Conservation (phyloP, 2,888 invertebrate genomes). For the Oxyscelio sp. region DNA sequence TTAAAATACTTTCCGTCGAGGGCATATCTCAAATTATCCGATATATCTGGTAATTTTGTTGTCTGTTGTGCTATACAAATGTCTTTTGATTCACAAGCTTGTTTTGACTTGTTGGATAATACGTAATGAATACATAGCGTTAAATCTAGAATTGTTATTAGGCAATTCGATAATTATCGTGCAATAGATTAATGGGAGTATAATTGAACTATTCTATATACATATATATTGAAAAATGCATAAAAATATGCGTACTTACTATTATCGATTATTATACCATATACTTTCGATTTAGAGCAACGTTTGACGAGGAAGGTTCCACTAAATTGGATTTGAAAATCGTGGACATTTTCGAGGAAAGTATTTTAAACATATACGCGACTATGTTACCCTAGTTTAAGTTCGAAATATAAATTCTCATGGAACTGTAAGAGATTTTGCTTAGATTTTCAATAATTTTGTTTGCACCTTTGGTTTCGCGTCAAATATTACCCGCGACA, state of each 20-base stretch:
- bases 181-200: constrained; percentile 66
- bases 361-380: constrained; percentile 69
- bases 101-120: constrained; percentile 27
- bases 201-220: constrained; percentile 72
- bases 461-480: constrained; percentile 9
- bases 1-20: constrained; percentile 74
- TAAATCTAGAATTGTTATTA: constrained; percentile 58
- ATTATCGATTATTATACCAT: constrained; percentile 71
- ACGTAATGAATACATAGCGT: constrained; percentile 31
- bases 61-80: constrained; percentile 56
- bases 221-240: constrained; percentile 76
- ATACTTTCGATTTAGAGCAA: constrained; percentile 76
- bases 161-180: constrained; percentile 51
- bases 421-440: constrained; percentile 47
- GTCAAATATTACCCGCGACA: constrained; percentile 34
- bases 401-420: constrained; percentile 68
- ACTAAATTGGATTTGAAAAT: constrained; percentile 68
- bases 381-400: constrained; percentile 49
- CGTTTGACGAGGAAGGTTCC: constrained; percentile 76
- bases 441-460: background rate
- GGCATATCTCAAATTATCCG: constrained; percentile 37
- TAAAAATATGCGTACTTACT: constrained; percentile 70
- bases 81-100: constrained; percentile 59
- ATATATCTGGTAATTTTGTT: constrained; percentile 41
- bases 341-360: constrained; percentile 73